Percentiles rank a stretch among this genome's conserved stretches.
phyloP scores from a whole-genome alignment of 2,113 vertebrate species.

The Typhlomys cinereus region DNA sequence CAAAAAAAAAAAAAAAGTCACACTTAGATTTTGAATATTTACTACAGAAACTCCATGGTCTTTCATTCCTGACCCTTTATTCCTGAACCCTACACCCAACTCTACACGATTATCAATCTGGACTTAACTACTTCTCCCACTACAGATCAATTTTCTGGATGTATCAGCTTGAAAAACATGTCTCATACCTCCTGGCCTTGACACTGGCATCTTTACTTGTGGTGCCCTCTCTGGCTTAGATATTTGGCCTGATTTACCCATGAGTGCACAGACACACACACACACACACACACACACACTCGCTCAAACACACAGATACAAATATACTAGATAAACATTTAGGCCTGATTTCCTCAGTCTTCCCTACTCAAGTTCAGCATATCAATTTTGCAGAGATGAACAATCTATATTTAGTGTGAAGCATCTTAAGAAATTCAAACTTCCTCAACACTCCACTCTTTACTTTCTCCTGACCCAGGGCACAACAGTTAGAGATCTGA shows the following conservation, averaged over 20 bases:
- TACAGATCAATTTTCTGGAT: conserved; percentile 6
- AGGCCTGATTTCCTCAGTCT: too few species aligned
- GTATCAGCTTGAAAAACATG: background rate
- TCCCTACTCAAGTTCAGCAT: background rate
- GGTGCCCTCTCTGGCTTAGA: background rate
- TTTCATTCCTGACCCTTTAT: background rate
- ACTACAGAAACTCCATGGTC: too few species aligned
- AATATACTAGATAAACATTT: too few species aligned
- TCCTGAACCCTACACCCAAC: background rate
- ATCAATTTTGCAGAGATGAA: background rate
- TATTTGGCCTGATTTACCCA: background rate
- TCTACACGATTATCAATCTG: too few species aligned
- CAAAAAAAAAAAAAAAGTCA: too few species aligned
- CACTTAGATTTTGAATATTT: too few species aligned
- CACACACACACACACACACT: background rate
- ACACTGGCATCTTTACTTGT: background rate
- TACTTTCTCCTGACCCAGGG: background rate
- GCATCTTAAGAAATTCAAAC: conserved; percentile 28
- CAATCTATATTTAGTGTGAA: background rate
- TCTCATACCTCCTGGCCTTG: background rate
- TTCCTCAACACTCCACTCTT: background rate
- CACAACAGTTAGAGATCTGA: background rate
- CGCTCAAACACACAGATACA: background rate
- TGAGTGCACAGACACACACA: background rate
- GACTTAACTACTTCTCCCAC: background rate